Percentiles rank a stretch among this genome's conserved stretches.
Evolutionary conservation across 2,888 invertebrate species (phyloP).

Genomic region (Odontocolon sp.): DNA sequence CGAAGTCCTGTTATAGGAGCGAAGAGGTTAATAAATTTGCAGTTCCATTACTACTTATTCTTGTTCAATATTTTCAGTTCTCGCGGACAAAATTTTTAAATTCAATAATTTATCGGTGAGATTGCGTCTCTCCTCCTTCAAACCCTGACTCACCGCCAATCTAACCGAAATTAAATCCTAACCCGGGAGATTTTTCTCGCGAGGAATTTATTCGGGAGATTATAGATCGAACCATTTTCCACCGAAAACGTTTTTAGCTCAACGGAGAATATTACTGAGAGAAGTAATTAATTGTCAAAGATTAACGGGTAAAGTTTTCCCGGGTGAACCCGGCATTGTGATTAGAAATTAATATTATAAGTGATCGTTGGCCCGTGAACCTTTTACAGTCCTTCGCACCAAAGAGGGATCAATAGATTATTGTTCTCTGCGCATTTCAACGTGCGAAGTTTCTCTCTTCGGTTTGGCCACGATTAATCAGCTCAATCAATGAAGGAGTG

Average conservation of each 20-base stretch:
- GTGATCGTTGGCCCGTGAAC: background rate
- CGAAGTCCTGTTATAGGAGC: no score
- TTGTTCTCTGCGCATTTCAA: slow-evolving; percentile 10
- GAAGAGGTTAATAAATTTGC: no score
- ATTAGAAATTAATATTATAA: slow-evolving; percentile 17
- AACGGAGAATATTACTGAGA: background rate
- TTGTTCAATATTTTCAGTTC: no score
- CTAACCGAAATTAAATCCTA: no score
- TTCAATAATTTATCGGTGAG: no score
- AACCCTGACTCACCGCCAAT: no score
- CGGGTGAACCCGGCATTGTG: background rate
- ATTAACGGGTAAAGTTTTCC: slow-evolving; percentile 36
- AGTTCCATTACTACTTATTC: no score
- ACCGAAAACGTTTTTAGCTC: background rate
- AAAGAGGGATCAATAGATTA: slow-evolving; percentile 7
- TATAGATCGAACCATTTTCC: background rate
- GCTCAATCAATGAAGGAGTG: background rate
- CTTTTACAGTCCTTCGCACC: background rate
- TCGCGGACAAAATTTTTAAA: no score
- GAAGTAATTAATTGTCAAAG: slow-evolving; percentile 6
- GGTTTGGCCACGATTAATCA: slow-evolving; percentile 6
- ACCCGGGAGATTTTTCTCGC: background rate
- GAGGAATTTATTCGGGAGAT: background rate
- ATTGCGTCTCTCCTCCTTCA: no score
- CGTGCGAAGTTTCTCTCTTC: slow-evolving; percentile 9